Evolutionary conservation across 2,113 vertebrate species (phyloP), one percentile per base, ranked within the genome.

Genomic region (Patagioenas fasciata): DNA sequence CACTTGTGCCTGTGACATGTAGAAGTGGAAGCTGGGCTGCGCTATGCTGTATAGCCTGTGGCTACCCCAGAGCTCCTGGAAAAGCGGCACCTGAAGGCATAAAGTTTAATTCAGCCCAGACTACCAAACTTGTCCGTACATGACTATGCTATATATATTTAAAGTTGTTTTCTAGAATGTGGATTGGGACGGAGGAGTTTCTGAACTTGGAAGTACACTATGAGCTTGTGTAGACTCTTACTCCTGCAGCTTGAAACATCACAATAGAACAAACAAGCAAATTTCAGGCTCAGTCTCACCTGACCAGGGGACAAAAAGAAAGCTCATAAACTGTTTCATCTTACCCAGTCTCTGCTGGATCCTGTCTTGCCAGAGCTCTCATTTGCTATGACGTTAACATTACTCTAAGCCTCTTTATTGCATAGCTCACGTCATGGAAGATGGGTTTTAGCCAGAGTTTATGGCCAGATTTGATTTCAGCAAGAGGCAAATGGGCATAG

Each of bases 151-250:
- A 4, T 80, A 48, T 72, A 4, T 80, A 48, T 77, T 88, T 87
- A 77, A 71, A 77, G 36, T 64, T 90, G 64, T 64, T 54, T 92
- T 92, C 48, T 85, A 69, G 73, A 85, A 54, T 19, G 34, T 26
- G 31, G 23, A 21, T 29, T 80, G 50, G 28, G 28, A 90, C 38
- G 38, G 54, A 65, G 28, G 10, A 13, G 15, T 78, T 81, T 81
- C 69, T 73, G 65, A 84, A 77, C 48, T 77, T 80, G 58, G 51
- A 90, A 80, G 62, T 84, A n/a, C 18, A 23, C 66, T 14, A 77
- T 65, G 47, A 65, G 23, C 44, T 87, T 80, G 38, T 77, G 89
- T 50, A 71, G 25, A 28, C 78, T 60, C 4, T 79, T 87, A 56
- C 7, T 85, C 24, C 38, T 56, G 29, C 47, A 56, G 54, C 48